Evolutionary conservation across 2,888 invertebrate genomes (phyloP).

Genomic region (Nephrotoma appendiculata): DNA sequence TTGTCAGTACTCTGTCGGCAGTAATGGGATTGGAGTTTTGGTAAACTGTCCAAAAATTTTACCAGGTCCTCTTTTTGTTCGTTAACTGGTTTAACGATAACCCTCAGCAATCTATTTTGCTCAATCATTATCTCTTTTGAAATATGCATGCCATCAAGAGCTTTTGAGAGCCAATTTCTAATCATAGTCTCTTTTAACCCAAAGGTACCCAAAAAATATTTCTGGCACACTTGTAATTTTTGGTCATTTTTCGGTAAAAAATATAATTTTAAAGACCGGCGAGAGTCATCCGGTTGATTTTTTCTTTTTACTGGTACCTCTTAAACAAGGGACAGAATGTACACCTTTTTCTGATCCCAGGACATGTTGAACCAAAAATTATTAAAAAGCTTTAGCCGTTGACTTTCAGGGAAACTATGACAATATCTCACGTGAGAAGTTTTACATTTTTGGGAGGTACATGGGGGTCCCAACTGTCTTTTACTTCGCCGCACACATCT

Average conservation of each 20-base stretch:
- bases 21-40: not conserved
- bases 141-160: not conserved
- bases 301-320: too few relatives aligned
- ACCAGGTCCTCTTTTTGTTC: not conserved
- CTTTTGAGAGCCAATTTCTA: not conserved
- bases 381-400: not conserved
- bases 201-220: not conserved
- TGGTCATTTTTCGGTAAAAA: too few relatives aligned
- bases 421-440: not conserved
- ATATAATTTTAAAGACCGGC: too few relatives aligned
- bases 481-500: not conserved
- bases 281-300: too few relatives aligned
- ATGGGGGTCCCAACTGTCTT: too few relatives aligned
- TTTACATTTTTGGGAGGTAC: too few relatives aligned
- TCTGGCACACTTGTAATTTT: too few relatives aligned
- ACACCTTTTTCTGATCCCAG: too few relatives aligned
- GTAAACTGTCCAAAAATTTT: conserved; percentile 1
- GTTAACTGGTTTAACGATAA: not conserved
- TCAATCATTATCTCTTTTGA: not conserved
- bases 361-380: not conserved
- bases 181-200: not conserved
- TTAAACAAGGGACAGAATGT: too few relatives aligned
- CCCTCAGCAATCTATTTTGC: not conserved
- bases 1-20: not conserved
- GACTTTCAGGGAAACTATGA: not conserved